Evolutionary conservation across 2,888 invertebrate genomes (phyloP).

Genomic region (Sinodicranocentrus sp.): DNA sequence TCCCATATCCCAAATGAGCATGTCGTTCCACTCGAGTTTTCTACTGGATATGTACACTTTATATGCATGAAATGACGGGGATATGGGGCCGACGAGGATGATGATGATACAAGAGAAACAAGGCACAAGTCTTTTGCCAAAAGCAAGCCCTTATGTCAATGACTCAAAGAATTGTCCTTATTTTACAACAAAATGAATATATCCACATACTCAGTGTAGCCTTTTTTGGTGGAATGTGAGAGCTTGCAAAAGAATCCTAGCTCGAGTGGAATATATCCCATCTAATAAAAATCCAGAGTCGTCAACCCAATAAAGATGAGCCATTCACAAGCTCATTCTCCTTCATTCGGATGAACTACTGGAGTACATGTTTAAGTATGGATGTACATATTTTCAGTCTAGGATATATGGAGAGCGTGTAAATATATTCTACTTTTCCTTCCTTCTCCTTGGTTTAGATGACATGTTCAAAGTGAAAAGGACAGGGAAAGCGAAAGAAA

Average conservation of each 20-base stretch:
- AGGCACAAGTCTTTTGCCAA: conserved; percentile 51
- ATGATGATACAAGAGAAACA: conserved; percentile 41
- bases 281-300: conserved; percentile 73
- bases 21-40: conserved; percentile 41
- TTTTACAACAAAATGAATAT: conserved; percentile 28
- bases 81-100: conserved; percentile 24
- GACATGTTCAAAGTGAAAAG: conserved; percentile 4
- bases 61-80: conserved; percentile 35
- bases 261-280: no score
- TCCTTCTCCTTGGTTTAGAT: neutral
- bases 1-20: conserved; percentile 63
- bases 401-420: conserved; percentile 1
- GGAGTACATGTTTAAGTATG: conserved; percentile 40
- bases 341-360: conserved; percentile 67
- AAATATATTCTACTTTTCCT: conserved; percentile 30
- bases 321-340: conserved; percentile 71
- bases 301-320: conserved; percentile 74
- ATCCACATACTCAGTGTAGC: neutral
- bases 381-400: conserved; percentile 3
- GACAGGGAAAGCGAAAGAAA: conserved; percentile 26
- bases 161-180: conserved; percentile 50
- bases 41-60: conserved; percentile 24
- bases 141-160: conserved; percentile 57
- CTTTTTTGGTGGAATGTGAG: neutral
- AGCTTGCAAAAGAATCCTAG: no score